Evolutionary conservation across 2,888 invertebrate genomes (phyloP).

Genomic region (Sinotaia quadrata): DNA sequence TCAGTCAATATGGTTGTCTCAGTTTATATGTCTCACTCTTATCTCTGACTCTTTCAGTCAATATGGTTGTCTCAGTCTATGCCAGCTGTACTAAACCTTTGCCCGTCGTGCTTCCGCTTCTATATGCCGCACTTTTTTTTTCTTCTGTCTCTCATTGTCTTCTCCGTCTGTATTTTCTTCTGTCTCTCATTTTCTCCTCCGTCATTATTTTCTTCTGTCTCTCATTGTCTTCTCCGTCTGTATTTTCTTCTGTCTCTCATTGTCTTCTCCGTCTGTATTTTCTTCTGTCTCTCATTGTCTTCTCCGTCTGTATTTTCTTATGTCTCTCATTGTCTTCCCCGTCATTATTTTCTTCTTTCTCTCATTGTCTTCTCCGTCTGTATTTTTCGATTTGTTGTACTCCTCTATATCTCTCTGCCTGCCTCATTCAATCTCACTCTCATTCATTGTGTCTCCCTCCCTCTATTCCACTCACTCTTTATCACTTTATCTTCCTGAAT

Average conservation of each 20-base stretch:
- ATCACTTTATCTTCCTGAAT: too few relatives aligned
- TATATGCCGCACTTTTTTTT: too few relatives aligned
- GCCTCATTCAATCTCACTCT: neutral
- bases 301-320: neutral
- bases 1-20: too few relatives aligned
- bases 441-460: neutral
- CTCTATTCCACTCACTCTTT: neutral
- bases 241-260: neutral
- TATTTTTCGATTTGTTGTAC: too few relatives aligned
- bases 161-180: neutral
- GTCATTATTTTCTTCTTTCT: neutral
- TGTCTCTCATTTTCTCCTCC: neutral
- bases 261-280: neutral
- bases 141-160: neutral
- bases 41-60: constrained; percentile 1
- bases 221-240: neutral
- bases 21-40: too few relatives aligned
- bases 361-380: too few relatives aligned
- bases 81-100: neutral
- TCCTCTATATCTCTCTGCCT: neutral
- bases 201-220: neutral
- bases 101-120: too few relatives aligned
- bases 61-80: neutral
- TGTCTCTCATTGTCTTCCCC: neutral
- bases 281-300: neutral